Evolutionary conservation across 2,113 vertebrate genomes (phyloP).

Genomic region (Coregonus clupeaformis): DNA sequence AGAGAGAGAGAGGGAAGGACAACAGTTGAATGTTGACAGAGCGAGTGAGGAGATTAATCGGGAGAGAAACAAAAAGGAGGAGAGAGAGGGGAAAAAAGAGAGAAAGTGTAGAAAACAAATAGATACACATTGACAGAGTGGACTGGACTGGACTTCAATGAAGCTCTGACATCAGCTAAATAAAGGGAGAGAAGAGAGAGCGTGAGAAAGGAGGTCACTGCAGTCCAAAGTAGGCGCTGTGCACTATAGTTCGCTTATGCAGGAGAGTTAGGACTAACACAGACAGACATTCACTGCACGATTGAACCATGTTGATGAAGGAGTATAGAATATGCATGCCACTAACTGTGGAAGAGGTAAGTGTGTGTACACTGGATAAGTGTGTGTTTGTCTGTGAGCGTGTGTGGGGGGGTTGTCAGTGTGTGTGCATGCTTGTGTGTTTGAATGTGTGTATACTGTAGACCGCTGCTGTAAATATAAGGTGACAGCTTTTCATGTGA

Average conservation of each 20-base stretch:
- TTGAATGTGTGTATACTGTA: neutral
- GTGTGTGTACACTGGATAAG: conserved; percentile 51
- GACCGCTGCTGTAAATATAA: neutral
- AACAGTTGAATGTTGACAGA: neutral
- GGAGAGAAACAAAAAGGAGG: conserved; percentile 15
- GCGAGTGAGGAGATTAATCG: conserved; percentile 19
- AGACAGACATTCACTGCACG: conserved; percentile 67
- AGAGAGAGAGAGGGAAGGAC: conserved; percentile 35
- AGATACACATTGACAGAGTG: no score
- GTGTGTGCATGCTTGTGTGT: conserved; percentile 1
- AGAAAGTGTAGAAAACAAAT: neutral
- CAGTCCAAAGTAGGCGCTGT: conserved; percentile 22
- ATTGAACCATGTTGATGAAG: conserved; percentile 83
- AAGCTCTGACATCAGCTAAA: no score
- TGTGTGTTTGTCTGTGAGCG: conserved; percentile 78
- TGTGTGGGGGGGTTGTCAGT: no score
- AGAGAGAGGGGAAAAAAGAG: neutral
- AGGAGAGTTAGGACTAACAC: conserved; percentile 28
- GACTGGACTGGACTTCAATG: no score
- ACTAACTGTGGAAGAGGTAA: conserved; percentile 91
- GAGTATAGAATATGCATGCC: conserved; percentile 94
- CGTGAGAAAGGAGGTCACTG: conserved; percentile 47
- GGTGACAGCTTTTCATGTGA: neutral
- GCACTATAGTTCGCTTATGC: conserved; percentile 67
- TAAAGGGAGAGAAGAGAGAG: neutral